Conservation (phyloP, 2,113 vertebrate species). For the Zosterops hypoxanthus region DNA sequence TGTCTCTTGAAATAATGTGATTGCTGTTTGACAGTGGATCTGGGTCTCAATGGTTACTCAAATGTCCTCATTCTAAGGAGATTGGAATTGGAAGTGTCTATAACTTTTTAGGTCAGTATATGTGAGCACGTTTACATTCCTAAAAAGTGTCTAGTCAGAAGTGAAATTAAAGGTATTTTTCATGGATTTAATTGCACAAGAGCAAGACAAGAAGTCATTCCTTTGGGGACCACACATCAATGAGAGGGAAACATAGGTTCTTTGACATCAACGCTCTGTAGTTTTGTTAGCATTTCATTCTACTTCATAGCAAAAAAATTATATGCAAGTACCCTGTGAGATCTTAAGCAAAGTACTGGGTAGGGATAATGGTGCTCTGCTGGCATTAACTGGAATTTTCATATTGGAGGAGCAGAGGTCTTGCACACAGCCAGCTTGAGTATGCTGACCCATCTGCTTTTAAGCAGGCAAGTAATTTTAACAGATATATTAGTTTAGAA, state of each 20-base stretch:
- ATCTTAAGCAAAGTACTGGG: background rate
- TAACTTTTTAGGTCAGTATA: background rate
- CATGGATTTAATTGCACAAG: background rate
- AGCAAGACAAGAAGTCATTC: background rate
- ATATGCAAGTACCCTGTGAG: background rate
- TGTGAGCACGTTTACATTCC: background rate
- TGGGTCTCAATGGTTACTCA: background rate
- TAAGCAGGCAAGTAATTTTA: background rate
- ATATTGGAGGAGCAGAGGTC: background rate
- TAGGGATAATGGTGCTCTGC: background rate
- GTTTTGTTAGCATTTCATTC: background rate
- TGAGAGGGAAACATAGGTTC: background rate
- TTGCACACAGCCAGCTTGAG: background rate
- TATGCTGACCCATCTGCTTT: background rate
- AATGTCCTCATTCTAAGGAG: background rate
- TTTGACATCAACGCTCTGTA: background rate
- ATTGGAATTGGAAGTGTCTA: background rate
- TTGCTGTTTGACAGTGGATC: background rate
- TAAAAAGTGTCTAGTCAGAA: background rate
- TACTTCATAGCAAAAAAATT: background rate
- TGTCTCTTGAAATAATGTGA: background rate
- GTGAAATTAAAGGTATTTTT: background rate
- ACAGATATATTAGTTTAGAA: background rate
- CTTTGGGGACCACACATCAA: background rate
- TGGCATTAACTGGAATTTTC: background rate